Percentiles rank a stretch among this genome's conserved stretches.
phyloP scores from a whole-genome alignment of 2,797 vertebrate genomes.

The Acrossocheilus wenchowensis region DNA sequence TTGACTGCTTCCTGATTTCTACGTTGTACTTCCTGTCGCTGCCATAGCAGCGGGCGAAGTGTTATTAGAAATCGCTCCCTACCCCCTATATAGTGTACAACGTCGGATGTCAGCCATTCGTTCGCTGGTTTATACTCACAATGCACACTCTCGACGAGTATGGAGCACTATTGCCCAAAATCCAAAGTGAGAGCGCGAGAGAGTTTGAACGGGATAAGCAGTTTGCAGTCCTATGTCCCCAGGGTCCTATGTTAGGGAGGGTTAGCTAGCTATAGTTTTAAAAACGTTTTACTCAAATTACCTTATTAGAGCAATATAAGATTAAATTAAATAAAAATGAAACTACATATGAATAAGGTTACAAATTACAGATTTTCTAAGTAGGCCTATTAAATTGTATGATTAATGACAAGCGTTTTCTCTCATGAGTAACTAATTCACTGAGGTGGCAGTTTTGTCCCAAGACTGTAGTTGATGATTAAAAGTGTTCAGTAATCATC shows the following conservation, averaged over 20 bases:
- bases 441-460: too few species aligned
- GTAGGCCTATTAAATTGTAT: too few species aligned
- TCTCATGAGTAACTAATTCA: too few species aligned
- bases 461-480: too few species aligned
- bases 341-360: neutral
- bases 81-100: neutral
- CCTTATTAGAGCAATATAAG: neutral
- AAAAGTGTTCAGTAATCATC: too few species aligned
- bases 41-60: neutral
- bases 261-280: too few species aligned
- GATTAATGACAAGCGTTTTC: too few species aligned
- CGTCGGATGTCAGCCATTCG: neutral
- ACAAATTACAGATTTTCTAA: too few species aligned
- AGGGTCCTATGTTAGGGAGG: neutral
- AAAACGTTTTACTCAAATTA: neutral
- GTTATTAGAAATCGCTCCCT: too few species aligned
- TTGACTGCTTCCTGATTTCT: slow-evolving; percentile 13
- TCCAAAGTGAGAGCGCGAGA: too few species aligned
- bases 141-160: neutral
- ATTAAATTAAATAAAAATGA: neutral
- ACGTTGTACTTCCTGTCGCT: slow-evolving; percentile 22
- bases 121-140: neutral
- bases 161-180: neutral
- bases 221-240: neutral
- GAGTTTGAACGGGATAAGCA: neutral